These are phyloP conservation scores for Tribolium freemani DNA, from an alignment of 2,888 invertebrate species.

Conservation along the genomic window DNA sequence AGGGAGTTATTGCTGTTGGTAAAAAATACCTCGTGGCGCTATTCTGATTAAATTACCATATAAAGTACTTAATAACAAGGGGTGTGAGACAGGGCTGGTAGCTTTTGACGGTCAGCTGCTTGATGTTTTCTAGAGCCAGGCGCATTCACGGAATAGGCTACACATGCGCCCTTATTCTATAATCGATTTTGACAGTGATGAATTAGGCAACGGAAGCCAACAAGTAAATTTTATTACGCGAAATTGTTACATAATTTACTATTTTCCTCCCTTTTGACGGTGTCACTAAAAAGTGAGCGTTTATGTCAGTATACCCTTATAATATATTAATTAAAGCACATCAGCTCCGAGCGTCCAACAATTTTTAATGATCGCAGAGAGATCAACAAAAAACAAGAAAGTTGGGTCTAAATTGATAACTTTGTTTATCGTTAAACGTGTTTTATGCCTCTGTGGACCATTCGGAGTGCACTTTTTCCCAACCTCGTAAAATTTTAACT, in stretches of 20 bases:
- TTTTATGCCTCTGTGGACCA: not conserved
- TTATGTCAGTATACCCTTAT: slow-evolving; percentile 40
- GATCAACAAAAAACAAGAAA: not conserved
- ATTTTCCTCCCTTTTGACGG: slow-evolving; percentile 48
- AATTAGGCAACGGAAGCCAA: slow-evolving; percentile 50
- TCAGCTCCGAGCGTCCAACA: not conserved
- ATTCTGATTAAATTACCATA: slow-evolving; percentile 45
- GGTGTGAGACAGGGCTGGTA: slow-evolving; percentile 34
- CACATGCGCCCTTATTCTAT: slow-evolving; percentile 46
- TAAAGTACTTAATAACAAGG: slow-evolving; percentile 41
- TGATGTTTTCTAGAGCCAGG: slow-evolving; percentile 37
- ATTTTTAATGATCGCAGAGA: slow-evolving; percentile 15
- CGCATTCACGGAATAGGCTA: slow-evolving; percentile 35
- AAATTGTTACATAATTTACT: slow-evolving; percentile 50
- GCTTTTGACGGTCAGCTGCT: slow-evolving; percentile 46
- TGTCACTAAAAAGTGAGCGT: slow-evolving; percentile 41
- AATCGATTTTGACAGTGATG: slow-evolving; percentile 51
- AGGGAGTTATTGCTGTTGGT: slow-evolving; percentile 30
- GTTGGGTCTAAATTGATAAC: not conserved
- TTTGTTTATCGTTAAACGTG: not conserved
- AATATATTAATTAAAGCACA: slow-evolving; percentile 39
- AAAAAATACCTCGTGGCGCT: slow-evolving; percentile 39
- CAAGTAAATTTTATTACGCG: slow-evolving; percentile 51
- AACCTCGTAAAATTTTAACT: not conserved
- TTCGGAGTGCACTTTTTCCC: not conserved